Conservation (phyloP, 2,888 invertebrate genomes). For the Brenthis daphne region DNA sequence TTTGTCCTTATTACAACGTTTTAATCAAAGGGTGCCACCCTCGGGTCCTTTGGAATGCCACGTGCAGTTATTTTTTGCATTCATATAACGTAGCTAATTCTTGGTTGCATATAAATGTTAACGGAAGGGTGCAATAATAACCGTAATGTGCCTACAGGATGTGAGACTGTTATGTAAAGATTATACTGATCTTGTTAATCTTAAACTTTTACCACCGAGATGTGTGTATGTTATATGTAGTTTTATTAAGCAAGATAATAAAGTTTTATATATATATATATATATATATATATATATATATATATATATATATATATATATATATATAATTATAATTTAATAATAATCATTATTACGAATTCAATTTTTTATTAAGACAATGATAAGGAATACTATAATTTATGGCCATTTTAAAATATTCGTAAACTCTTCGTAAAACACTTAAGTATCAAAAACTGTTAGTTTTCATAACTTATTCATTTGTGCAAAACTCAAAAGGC, state of each 20-base stretch:
- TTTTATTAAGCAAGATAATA: no score
- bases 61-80: conserved; percentile 64
- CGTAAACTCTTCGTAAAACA: no score
- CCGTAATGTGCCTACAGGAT: background rate
- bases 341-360: no score
- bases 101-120: conserved; percentile 35
- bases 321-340: no score
- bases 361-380: no score
- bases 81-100: conserved; percentile 58
- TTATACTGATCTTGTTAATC: background rate
- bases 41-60: conserved; percentile 44
- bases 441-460: background rate
- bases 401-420: no score
- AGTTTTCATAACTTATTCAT: conserved; percentile 13
- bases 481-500: conserved; percentile 37
- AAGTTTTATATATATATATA: no score
- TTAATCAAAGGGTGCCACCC: conserved; percentile 60
- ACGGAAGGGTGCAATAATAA: conserved; percentile 22
- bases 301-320: no score
- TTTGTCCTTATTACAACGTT: conserved; percentile 19
- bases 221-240: no score
- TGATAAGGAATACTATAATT: no score
- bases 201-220: background rate
- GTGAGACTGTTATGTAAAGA: background rate
- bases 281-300: no score